Percentiles rank a stretch among this genome's conserved stretches.
Evolutionary conservation across 2,888 invertebrate species (phyloP).

Genomic region (Drosophila cyrtoloma): DNA sequence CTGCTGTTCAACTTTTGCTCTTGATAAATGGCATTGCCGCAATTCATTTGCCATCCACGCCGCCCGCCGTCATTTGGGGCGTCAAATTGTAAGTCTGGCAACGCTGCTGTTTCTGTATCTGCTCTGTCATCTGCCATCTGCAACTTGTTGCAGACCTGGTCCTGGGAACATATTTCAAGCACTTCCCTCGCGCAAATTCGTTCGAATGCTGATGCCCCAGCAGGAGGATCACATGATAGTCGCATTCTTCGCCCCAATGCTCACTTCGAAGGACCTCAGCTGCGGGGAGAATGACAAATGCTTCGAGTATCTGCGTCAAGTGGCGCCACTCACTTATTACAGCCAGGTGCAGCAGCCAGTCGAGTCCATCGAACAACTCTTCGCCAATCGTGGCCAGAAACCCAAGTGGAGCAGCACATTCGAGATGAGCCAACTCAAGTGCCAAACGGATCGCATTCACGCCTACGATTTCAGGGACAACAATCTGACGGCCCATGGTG

Average conservation of each 20-base stretch:
- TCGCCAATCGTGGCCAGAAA: neutral
- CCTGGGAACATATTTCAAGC: slow-evolving; percentile 33
- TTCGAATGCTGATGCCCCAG: slow-evolving; percentile 26
- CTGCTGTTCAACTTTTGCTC: neutral
- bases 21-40: neutral
- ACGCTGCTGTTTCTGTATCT: neutral
- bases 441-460: slow-evolving; percentile 31
- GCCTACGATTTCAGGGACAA: slow-evolving; percentile 39
- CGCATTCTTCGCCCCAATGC: slow-evolving; percentile 44
- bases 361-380: slow-evolving; percentile 17
- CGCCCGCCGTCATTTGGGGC: slow-evolving; percentile 63
- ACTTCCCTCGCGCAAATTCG: slow-evolving; percentile 24
- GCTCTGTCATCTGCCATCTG: neutral
- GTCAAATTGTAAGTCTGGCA: slow-evolving; percentile 19
- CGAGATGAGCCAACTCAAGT: slow-evolving; percentile 18
- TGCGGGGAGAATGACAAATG: slow-evolving; percentile 45
- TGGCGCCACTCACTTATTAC: slow-evolving; percentile 42
- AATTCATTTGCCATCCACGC: slow-evolving; percentile 15
- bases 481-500: slow-evolving; percentile 48
- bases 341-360: slow-evolving; percentile 54
- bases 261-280: slow-evolving; percentile 54
- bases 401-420: slow-evolving; percentile 7
- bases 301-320: slow-evolving; percentile 38
- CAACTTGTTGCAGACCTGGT: slow-evolving; percentile 11
- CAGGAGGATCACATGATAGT: slow-evolving; percentile 47